phyloP scores from a whole-genome alignment of 37 sponge, comb jelly and placozoan species.

The Geodia barretti region DNA sequence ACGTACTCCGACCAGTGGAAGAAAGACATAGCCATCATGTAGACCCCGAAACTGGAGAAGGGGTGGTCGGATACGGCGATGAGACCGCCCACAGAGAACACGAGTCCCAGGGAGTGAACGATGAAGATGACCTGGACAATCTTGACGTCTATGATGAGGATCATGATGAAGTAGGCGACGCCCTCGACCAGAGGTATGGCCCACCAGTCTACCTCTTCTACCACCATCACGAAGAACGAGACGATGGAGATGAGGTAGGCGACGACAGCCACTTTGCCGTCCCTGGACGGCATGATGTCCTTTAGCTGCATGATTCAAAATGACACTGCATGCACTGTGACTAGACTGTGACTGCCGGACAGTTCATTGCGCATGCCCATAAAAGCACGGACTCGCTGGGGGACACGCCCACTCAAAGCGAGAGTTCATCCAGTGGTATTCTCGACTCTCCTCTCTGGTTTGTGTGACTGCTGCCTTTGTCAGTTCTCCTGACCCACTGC shows the following conservation, averaged over 20 bases:
- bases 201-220: not conserved
- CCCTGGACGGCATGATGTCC: constrained; percentile 12
- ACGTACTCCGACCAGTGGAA: constrained; percentile 95
- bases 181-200: too few relatives aligned
- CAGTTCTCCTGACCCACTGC: too few relatives aligned
- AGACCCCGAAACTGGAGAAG: constrained; percentile 68
- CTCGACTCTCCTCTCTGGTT: too few relatives aligned
- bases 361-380: not conserved
- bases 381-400: too few relatives aligned
- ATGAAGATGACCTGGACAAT: constrained; percentile 9
- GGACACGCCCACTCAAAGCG: too few relatives aligned
- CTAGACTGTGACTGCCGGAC: not conserved
- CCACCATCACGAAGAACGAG: not conserved
- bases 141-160: not conserved
- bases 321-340: not conserved
- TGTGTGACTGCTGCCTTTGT: too few relatives aligned
- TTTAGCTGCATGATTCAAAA: too few relatives aligned
- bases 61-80: not conserved
- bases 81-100: constrained; percentile 35
- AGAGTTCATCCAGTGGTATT: too few relatives aligned
- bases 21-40: constrained; percentile 77
- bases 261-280: constrained; percentile 30
- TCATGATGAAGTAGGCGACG: not conserved
- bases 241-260: constrained; percentile 15
- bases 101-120: constrained; percentile 47